Conservation (phyloP, 2,888 invertebrate genomes). For the Cheilosia variabilis region DNA sequence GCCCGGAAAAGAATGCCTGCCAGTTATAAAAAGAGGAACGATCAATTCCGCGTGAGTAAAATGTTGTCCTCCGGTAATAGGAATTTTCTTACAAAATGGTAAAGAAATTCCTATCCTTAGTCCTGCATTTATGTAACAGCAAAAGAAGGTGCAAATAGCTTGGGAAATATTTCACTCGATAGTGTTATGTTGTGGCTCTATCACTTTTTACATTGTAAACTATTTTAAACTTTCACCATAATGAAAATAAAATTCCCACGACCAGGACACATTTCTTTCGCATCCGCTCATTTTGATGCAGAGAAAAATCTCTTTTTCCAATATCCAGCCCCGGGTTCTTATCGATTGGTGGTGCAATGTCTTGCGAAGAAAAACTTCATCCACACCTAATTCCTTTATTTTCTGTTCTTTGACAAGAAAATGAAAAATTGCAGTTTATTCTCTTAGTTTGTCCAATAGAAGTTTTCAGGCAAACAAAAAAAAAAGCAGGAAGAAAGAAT, state of each 20-base stretch:
- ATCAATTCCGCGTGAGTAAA: no score
- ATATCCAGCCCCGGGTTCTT: slow-evolving; percentile 32
- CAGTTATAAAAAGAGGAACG: neutral
- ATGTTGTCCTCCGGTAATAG: no score
- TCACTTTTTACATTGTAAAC: slow-evolving; percentile 43
- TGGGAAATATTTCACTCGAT: slow-evolving; percentile 39
- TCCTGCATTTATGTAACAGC: neutral
- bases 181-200: slow-evolving; percentile 49
- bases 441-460: slow-evolving; percentile 62
- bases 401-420: slow-evolving; percentile 70
- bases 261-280: slow-evolving; percentile 3
- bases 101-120: no score
- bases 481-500: slow-evolving; percentile 22
- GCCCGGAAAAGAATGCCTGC: neutral
- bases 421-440: slow-evolving; percentile 75
- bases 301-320: slow-evolving; percentile 47
- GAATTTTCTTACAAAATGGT: no score
- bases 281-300: slow-evolving; percentile 9
- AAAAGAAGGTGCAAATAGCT: slow-evolving; percentile 19
- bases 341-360: slow-evolving; percentile 68
- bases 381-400: slow-evolving; percentile 72
- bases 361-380: slow-evolving; percentile 66
- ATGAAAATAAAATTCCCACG: slow-evolving; percentile 4
- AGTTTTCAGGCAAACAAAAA: slow-evolving; percentile 27
- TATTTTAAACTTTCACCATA: slow-evolving; percentile 58